A percentile compares a stretch with the other conserved stretches of the same genome.
phyloP scores from a whole-genome alignment of 2,888 invertebrate genomes.

The Campoletis raptor region DNA sequence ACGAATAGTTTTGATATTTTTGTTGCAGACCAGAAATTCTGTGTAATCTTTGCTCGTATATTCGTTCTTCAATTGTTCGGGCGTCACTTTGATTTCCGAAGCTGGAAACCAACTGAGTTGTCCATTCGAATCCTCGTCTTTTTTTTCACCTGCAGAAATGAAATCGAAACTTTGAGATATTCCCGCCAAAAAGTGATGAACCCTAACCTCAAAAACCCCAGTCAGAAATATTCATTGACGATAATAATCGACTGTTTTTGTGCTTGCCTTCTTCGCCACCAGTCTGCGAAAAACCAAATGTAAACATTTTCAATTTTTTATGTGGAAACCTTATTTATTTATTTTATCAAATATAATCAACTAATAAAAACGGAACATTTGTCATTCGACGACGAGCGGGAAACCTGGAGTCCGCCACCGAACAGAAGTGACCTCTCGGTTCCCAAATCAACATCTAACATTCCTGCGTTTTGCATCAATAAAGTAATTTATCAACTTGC shows the following conservation, averaged over 20 bases:
- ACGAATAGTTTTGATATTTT: slow-evolving; percentile 74
- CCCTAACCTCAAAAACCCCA: slow-evolving; percentile 57
- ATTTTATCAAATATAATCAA: background rate
- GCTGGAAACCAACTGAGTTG: slow-evolving; percentile 78
- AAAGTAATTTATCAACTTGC: background rate
- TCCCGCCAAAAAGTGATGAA: slow-evolving; percentile 41
- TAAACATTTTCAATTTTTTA: slow-evolving; percentile 68
- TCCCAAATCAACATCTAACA: background rate
- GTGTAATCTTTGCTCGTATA: slow-evolving; percentile 66
- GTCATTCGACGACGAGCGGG: background rate
- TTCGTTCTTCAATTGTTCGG: slow-evolving; percentile 71
- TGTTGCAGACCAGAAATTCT: slow-evolving; percentile 26
- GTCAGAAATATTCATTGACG: background rate
- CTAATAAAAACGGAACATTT: background rate
- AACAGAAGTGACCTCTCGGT: background rate
- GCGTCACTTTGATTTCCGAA: slow-evolving; percentile 72
- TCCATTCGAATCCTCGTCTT: slow-evolving; percentile 12
- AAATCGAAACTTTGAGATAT: slow-evolving; percentile 37
- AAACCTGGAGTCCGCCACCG: background rate
- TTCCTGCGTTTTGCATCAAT: background rate
- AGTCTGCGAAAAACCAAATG: slow-evolving; percentile 69
- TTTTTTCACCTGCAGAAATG: slow-evolving; percentile 37
- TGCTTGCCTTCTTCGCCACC: slow-evolving; percentile 45
- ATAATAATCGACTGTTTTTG: background rate
- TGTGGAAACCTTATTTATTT: background rate